Conservation (phyloP, 2,888 invertebrate genomes). For the Hirudinaria manillensis region DNA sequence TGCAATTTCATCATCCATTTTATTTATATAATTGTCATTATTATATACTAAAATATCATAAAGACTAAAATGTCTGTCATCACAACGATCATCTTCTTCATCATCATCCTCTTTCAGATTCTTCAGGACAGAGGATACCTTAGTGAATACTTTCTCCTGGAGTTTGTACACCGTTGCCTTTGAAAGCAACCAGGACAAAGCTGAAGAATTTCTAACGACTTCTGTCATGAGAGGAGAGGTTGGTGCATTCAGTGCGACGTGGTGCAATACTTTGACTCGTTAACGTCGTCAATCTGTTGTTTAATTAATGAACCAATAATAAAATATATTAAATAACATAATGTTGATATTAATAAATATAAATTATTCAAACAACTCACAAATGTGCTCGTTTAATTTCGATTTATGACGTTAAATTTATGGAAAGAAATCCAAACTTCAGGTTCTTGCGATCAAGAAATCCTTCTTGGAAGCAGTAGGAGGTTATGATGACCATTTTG, state of each 20-base stretch:
- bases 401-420: no score
- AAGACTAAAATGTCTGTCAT: neutral
- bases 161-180: slow-evolving; percentile 36
- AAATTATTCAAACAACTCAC: neutral
- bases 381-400: neutral
- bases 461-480: slow-evolving; percentile 37
- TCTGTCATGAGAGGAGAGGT: slow-evolving; percentile 41
- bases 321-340: neutral
- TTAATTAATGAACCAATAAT: neutral
- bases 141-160: slow-evolving; percentile 36
- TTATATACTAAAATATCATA: neutral
- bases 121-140: slow-evolving; percentile 35
- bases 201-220: slow-evolving; percentile 20
- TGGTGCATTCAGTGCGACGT: neutral
- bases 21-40: neutral
- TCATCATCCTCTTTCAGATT: slow-evolving; percentile 27
- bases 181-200: slow-evolving; percentile 30
- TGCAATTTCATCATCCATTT: neutral
- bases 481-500: slow-evolving; percentile 38
- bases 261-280: neutral
- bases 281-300: neutral
- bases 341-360: neutral
- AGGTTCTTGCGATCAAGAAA: slow-evolving; percentile 38
- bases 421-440: neutral
- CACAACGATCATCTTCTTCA: neutral